Base-by-base conservation (phyloP, 1,140 invertebrate genomes). In the Patella vulgata region DNA sequence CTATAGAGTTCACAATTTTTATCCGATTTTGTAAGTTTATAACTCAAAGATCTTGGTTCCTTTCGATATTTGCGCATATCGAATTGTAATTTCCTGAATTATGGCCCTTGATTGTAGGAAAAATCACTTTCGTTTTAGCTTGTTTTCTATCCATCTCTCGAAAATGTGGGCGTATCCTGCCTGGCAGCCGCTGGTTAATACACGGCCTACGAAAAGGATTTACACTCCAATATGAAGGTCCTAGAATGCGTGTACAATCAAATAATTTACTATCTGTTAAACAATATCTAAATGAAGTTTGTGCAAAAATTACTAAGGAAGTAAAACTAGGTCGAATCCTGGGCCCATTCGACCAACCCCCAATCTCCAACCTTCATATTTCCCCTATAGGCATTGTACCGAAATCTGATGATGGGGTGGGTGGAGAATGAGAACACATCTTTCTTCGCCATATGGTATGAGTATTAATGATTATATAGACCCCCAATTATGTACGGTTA, bases 321-420 rank as follows among this genome's bases (percentile, higher is more conserved):
- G 21, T 55, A 30, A 25, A 55, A 6, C 19, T 55, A 12, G 60
- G 44, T 3, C 36, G 60, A 42, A 50, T 62, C 21, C n/a, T 33
- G n/a, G 60, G 28, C 17, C 52, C 60, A 12, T 63, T 57, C 44
- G 17, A 11, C 3, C 5, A 30, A 25, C 33, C n/a, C 19, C 60
- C 52, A 1, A 51, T 59, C 11, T 39, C 47, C 11, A 59, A 50
- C 21, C 36, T 63, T 3, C 11, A 52, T 27, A 4, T 39, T 27
- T 27, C 30, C 12, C 50, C 51, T 14, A 19, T 53, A 25, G 59
- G 50, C 36, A 17, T 62, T 30, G 43, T 57, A 11, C 54, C 21
- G 43, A 5, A 33, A 25, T 43, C 25, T 23, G 5, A 19, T 55
- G n/a, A n/a, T n/a, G n/a, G n/a, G 6, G 19, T n/a, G n/a, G n/a